Evolutionary conservation across 2,113 vertebrate species (phyloP).

Genomic region (Peucedramus taeniatus): DNA sequence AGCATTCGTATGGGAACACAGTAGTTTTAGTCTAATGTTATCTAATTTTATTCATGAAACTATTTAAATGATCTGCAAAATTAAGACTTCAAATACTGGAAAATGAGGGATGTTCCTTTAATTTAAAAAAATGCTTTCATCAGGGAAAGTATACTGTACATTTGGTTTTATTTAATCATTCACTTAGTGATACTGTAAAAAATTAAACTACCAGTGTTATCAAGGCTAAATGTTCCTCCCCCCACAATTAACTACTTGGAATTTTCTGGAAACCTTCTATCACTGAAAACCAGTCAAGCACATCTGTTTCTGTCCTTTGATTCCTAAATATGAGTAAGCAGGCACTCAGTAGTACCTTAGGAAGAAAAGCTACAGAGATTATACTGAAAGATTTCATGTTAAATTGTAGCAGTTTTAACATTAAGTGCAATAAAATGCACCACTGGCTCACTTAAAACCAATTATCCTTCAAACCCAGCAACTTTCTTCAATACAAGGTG

Average conservation of each 20-base stretch:
- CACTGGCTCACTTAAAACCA: neutral
- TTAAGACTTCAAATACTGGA: neutral
- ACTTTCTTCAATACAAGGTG: neutral
- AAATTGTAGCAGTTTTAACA: neutral
- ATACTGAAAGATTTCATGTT: neutral
- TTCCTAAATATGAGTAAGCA: neutral
- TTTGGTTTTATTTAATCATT: constrained; percentile 5
- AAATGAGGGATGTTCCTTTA: neutral
- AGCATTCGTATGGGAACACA: neutral
- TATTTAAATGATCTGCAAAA: neutral
- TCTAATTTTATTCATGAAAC: neutral
- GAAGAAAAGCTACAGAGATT: neutral
- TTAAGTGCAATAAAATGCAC: neutral
- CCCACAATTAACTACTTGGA: neutral
- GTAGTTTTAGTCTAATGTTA: neutral
- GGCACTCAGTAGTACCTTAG: neutral
- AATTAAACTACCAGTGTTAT: neutral
- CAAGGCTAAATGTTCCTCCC: neutral
- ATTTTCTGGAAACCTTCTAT: neutral
- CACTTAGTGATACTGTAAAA: neutral
- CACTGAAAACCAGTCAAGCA: neutral
- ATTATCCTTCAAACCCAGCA: neutral
- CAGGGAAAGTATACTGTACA: neutral
- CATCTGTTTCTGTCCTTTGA: neutral
- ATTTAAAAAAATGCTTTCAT: neutral